Base-by-base conservation (phyloP, 2,797 vertebrate genomes). In the Xiphophorus birchmanni region DNA sequence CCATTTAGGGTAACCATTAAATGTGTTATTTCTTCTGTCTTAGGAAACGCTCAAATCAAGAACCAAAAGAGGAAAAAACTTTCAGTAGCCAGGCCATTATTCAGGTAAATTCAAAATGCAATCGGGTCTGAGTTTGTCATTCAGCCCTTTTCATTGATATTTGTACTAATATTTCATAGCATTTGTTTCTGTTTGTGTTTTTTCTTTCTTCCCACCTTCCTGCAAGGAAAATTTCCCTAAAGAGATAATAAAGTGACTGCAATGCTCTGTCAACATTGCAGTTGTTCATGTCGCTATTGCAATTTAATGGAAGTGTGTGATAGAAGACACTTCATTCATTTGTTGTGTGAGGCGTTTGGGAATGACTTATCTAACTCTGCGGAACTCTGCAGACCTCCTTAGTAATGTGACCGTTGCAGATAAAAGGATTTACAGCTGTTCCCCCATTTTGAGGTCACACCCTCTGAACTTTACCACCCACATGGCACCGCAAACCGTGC, bases 401-500 rank as follows among this genome's bases (percentile, higher is more conserved):
- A 35, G 74, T 26, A 58, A 74, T 2, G 12, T 0, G 13, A 73
- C 81, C 76, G 72, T 87, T 83, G 74, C 45, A 71, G 65, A 77
- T 69, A 18, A 83, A 76, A 83, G 77, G 40, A n/a, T 77, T 65
- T 75, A 75, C 67, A 82, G 84, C 79, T 78, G 84, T 74, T 85
- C n/a, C 76, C 76, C 83, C 35, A 77, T 21, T 50, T 50, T 7
- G 73, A n/a, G 77, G 86, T 88, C 86, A 80, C 13, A 37, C 65
- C 77, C 52, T 75, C 67, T 72, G 81, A 56, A 71, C 72, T 75
- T 76, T 73, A 74, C 91, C 91, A 92, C 90, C 94, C 93, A 92
- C 88, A 47, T 63, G 1, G 80, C 47, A 42, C 45, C 10, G 17
- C 82, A 80, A 69, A 60, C 81, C 52, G 77, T 77, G 81, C 15